Percentiles rank a stretch among this genome's conserved stretches.
Conservation (phyloP, 2,888 invertebrate species). For the Andrena marginata region DNA sequence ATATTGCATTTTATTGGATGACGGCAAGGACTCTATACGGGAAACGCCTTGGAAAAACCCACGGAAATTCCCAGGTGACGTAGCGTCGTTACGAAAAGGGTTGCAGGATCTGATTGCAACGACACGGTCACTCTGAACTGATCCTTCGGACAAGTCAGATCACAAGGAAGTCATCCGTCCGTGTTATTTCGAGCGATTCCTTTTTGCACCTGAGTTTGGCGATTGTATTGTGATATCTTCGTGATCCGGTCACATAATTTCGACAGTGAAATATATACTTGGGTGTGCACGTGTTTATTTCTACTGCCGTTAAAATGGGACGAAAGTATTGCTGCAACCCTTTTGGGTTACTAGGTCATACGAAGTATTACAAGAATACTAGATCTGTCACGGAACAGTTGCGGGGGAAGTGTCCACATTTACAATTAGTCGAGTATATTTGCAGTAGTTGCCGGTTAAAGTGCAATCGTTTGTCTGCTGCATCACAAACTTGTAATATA, state of each 20-base stretch:
- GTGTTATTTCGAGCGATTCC: not conserved
- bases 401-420: not conserved
- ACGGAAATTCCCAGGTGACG: no score
- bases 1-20: not conserved
- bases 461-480: not conserved
- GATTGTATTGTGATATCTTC: no score
- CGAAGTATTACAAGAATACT: not conserved
- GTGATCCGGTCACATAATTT: no score
- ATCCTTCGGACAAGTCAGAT: not conserved
- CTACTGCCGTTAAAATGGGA: not conserved
- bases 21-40: no score
- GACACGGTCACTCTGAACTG: not conserved
- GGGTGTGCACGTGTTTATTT: not conserved
- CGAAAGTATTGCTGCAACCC: not conserved
- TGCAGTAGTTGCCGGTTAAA: constrained; percentile 1
- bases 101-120: not conserved
- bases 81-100: no score
- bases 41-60: no score
- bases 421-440: not conserved
- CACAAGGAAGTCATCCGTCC: not conserved
- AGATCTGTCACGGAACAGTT: not conserved
- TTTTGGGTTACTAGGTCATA: not conserved
- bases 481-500: not conserved
- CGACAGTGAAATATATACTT: no score
- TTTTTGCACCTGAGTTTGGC: not conserved